phyloP scores from a whole-genome alignment of 2,797 vertebrate species.

The Falco biarmicus region DNA sequence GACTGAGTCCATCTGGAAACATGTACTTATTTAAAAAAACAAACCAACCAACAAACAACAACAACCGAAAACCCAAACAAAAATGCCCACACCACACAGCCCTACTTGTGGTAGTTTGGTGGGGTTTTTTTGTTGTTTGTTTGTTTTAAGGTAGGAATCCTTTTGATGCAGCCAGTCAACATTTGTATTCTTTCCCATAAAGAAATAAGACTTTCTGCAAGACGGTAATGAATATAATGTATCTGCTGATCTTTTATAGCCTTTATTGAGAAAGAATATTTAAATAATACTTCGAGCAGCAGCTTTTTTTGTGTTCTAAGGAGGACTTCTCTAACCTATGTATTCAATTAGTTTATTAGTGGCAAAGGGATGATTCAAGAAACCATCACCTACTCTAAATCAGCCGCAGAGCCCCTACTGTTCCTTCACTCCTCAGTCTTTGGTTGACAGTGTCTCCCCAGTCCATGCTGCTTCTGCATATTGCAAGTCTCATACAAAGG shows the following conservation, averaged over 20 bases:
- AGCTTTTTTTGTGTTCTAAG: background rate
- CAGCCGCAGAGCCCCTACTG: background rate
- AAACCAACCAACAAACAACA: too few species aligned
- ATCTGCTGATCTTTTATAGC: background rate
- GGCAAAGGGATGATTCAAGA: background rate
- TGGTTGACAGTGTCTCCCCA: background rate
- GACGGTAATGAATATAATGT: background rate
- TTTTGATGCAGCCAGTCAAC: background rate
- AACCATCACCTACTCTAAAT: background rate
- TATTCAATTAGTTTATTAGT: background rate
- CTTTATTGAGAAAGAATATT: background rate
- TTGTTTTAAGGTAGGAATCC: background rate
- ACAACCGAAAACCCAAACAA: background rate
- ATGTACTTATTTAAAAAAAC: background rate
- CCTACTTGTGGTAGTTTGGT: background rate
- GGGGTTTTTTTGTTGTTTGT: background rate
- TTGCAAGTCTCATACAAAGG: background rate
- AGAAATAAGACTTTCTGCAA: background rate
- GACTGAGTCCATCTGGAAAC: background rate
- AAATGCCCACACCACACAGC: rapidly evolving
- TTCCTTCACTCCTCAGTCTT: background rate
- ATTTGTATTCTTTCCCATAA: background rate
- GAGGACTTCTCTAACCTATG: background rate
- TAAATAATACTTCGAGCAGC: background rate
- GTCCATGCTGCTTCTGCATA: background rate